Evolutionary conservation across 2,888 invertebrate genomes (phyloP).

Genomic region (Biston betularia): DNA sequence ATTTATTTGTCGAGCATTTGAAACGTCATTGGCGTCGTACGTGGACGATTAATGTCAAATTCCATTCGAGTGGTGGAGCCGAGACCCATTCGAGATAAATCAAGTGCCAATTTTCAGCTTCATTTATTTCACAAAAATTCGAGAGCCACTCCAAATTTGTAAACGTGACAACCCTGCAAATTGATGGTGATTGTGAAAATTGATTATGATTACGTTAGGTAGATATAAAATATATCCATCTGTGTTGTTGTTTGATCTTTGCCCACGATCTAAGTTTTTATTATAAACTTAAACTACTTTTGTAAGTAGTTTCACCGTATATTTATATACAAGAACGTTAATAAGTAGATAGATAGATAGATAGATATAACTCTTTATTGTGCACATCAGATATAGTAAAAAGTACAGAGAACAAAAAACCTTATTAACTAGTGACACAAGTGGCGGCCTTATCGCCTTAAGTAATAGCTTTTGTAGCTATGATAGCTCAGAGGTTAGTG

Average conservation of each 20-base stretch:
- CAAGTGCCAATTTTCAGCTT: conserved; percentile 18
- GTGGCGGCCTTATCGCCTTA: too few relatives aligned
- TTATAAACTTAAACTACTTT: too few relatives aligned
- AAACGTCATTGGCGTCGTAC: conserved; percentile 9
- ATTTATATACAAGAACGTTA: too few relatives aligned
- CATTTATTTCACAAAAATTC: conserved; percentile 16
- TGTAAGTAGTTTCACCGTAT: too few relatives aligned
- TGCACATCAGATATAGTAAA: too few relatives aligned
- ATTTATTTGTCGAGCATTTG: conserved; percentile 1
- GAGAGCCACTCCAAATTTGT: conserved; percentile 9
- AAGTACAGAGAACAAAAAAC: too few relatives aligned
- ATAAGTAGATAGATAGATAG: too few relatives aligned
- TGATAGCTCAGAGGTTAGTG: too few relatives aligned
- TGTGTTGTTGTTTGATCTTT: background rate
- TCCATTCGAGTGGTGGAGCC: conserved; percentile 7
- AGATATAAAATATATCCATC: background rate
- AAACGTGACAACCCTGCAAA: conserved; percentile 20
- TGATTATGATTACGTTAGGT: background rate
- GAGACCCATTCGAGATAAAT: conserved; percentile 8
- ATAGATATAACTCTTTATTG: too few relatives aligned
- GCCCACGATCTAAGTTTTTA: too few relatives aligned
- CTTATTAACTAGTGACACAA: too few relatives aligned
- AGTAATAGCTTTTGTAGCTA: too few relatives aligned
- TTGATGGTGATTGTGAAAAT: conserved; percentile 6
- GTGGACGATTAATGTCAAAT: conserved; percentile 16